phyloP scores from a whole-genome alignment of 2,888 invertebrate species.

The Tricholauxania praeusta region DNA sequence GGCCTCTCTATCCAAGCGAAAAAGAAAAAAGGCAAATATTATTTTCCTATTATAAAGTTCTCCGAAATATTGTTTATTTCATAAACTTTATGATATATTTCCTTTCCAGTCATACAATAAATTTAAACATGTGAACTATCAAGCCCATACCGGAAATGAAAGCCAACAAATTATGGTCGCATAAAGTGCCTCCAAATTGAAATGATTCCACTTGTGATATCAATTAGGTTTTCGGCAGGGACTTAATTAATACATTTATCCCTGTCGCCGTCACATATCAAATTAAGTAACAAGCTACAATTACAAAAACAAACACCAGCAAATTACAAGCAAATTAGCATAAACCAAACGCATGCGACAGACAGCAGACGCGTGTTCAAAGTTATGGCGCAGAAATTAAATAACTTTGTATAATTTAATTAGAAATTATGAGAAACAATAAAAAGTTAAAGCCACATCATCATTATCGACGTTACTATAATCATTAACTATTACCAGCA shows the following conservation, averaged over 20 bases:
- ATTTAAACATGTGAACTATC: background rate
- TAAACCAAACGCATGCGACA: slow-evolving; percentile 16
- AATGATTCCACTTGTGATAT: background rate
- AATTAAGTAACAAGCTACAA: slow-evolving; percentile 9
- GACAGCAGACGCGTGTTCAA: background rate
- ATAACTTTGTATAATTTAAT: slow-evolving; percentile 28
- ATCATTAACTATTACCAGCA: background rate
- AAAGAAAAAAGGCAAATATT: too few relatives aligned
- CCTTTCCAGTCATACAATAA: background rate
- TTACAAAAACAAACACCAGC: slow-evolving; percentile 6
- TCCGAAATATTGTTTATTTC: too few relatives aligned
- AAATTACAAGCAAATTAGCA: slow-evolving; percentile 23
- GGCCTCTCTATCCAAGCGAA: too few relatives aligned
- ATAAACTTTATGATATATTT: too few relatives aligned
- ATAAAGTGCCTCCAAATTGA: background rate
- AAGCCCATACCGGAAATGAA: slow-evolving; percentile 20
- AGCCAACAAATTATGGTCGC: background rate
- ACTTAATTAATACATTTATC: slow-evolving; percentile 47
- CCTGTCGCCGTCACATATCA: slow-evolving; percentile 43
- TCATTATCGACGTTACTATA: background rate
- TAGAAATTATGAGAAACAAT: slow-evolving; percentile 36
- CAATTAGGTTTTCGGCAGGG: slow-evolving; percentile 43
- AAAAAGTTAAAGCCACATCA: slow-evolving; percentile 3
- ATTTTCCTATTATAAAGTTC: too few relatives aligned
- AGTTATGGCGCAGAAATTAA: too few relatives aligned